These are phyloP conservation scores for Periphyllus acericola DNA, from an alignment of 2,888 invertebrate genomes.

Conservation along the genomic window DNA sequence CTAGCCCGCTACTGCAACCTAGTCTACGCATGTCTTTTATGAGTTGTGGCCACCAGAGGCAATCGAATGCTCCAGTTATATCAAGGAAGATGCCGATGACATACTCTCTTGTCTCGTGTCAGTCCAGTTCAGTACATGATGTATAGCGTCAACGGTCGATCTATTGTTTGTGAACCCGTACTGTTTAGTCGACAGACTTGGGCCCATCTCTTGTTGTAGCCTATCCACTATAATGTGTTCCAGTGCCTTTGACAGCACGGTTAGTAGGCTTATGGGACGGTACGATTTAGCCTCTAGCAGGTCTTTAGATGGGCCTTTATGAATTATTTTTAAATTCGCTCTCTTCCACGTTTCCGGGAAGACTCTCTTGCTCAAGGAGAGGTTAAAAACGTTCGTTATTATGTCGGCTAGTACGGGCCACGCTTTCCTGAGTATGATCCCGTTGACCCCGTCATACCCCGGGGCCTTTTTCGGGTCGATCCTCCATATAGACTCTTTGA, in stretches of 20 bases:
- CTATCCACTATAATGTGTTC: neutral
- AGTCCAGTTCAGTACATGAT: neutral
- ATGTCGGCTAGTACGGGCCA: neutral
- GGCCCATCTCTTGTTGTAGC: accelerated
- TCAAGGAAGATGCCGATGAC: neutral
- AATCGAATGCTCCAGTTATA: too few species aligned
- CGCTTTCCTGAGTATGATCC: neutral
- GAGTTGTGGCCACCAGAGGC: neutral
- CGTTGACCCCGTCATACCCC: neutral
- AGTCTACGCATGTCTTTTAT: neutral
- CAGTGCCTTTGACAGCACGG: neutral
- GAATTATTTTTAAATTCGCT: slow-evolving; percentile 64
- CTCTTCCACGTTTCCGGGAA: slow-evolving; percentile 64
- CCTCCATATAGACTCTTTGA: slow-evolving; percentile 63
- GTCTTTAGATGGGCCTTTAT: slow-evolving; percentile 64
- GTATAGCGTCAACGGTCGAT: neutral
- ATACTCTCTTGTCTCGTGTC: neutral
- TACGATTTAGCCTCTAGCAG: slow-evolving; percentile 63
- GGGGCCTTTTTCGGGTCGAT: slow-evolving; percentile 64
- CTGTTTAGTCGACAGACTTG: neutral
- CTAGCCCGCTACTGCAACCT: neutral
- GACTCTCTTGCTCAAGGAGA: neutral
- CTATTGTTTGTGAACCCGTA: neutral
- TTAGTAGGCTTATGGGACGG: slow-evolving; percentile 22
- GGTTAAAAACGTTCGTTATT: neutral